phyloP scores from a whole-genome alignment of 2,888 invertebrate species.

The Geotrupes spiniger region DNA sequence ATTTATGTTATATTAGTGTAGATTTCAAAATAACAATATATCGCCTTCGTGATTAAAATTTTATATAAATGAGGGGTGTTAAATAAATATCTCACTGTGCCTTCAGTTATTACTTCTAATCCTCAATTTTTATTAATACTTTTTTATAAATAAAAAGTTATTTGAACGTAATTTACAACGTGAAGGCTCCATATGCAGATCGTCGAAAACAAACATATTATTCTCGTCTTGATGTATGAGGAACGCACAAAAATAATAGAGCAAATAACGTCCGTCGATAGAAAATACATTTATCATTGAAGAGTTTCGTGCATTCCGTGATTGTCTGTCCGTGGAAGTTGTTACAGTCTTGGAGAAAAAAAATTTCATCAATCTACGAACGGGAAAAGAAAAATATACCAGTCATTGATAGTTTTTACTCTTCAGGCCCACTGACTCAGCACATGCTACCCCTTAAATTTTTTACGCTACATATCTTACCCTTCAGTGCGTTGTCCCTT shows the following conservation, averaged over 20 bases:
- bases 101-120: too few relatives aligned
- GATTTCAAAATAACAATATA: too few relatives aligned
- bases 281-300: slow-evolving; percentile 22
- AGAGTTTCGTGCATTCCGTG: slow-evolving; percentile 19
- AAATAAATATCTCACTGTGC: too few relatives aligned
- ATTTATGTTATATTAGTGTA: too few relatives aligned
- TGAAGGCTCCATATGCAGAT: too few relatives aligned
- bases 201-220: neutral
- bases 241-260: neutral
- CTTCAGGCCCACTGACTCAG: slow-evolving; percentile 45
- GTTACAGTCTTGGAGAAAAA: slow-evolving; percentile 19
- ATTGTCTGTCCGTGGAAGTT: slow-evolving; percentile 20
- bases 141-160: too few relatives aligned
- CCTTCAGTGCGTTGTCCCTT: slow-evolving; percentile 27
- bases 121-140: too few relatives aligned
- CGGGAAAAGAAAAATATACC: slow-evolving; percentile 41
- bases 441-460: slow-evolving; percentile 46
- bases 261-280: slow-evolving; percentile 15
- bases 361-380: slow-evolving; percentile 32
- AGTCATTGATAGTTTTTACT: slow-evolving; percentile 48
- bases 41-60: too few relatives aligned
- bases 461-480: slow-evolving; percentile 48
- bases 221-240: neutral
- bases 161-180: too few relatives aligned
- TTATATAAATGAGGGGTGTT: too few relatives aligned